These are phyloP conservation scores for Dasysyrphus tricinctus DNA, from an alignment of 2,888 invertebrate genomes.

Conservation along the genomic window DNA sequence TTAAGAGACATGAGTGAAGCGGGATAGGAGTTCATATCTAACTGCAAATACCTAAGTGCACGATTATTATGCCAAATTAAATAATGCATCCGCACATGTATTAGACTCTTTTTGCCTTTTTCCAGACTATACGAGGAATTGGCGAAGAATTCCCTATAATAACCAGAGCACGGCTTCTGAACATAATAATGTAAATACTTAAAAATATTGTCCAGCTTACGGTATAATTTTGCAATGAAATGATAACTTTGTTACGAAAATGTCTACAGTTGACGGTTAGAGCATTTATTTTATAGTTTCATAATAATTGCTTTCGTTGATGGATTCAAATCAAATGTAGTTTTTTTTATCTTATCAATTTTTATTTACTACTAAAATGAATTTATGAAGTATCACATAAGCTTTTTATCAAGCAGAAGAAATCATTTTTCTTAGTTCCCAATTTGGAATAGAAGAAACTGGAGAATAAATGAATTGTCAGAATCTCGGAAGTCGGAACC, in stretches of 20 bases:
- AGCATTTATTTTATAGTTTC: conserved; percentile 13
- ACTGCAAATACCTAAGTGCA: conserved; percentile 44
- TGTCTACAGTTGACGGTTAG: conserved; percentile 7
- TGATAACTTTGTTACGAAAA: conserved; percentile 18
- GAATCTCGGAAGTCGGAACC: too few relatives aligned
- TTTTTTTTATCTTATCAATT: not conserved
- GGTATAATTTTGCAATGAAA: conserved; percentile 24
- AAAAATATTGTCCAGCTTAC: not conserved
- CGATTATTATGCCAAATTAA: conserved; percentile 65
- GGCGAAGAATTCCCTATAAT: conserved; percentile 1
- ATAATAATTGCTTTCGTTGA: conserved; percentile 9
- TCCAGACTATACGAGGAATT: not conserved
- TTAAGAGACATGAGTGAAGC: not conserved
- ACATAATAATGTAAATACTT: not conserved
- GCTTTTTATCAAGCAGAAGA: too few relatives aligned
- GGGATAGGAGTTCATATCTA: not conserved
- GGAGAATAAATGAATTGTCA: too few relatives aligned
- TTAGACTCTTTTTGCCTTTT: not conserved
- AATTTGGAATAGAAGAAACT: too few relatives aligned
- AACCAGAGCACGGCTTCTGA: conserved; percentile 36
- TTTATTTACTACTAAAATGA: not conserved
- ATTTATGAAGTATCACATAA: not conserved
- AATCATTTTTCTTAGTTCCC: too few relatives aligned
- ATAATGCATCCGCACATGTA: conserved; percentile 55
- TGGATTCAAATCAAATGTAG: not conserved